These are phyloP conservation scores for Pocillopora verrucosa DNA, from an alignment of 64 coral and sea anemone species.

Conservation along the genomic window DNA sequence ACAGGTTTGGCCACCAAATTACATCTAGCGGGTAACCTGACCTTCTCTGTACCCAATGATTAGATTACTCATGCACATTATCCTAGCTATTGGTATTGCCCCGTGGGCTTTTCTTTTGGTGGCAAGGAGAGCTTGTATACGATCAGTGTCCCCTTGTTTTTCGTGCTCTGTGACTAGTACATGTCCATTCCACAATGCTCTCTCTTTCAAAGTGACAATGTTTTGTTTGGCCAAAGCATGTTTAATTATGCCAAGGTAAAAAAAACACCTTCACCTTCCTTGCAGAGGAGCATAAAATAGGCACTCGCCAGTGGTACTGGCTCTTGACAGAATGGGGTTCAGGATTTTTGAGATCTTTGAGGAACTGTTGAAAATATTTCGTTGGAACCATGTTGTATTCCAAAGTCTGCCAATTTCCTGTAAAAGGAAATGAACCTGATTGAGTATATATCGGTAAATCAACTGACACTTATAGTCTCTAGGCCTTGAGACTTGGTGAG, in stretches of 20 bases:
- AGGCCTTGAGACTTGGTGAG: too few relatives aligned
- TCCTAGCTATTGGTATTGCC: background rate
- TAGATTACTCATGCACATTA: conserved; percentile 17
- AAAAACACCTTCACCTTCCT: conserved; percentile 32
- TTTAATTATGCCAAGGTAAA: conserved; percentile 19
- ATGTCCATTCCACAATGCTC: conserved; percentile 16
- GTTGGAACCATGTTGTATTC: conserved; percentile 45
- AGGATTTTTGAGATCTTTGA: conserved; percentile 5
- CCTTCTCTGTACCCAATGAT: conserved; percentile 20
- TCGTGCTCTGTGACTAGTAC: conserved; percentile 4
- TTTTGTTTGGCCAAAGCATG: background rate
- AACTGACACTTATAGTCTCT: too few relatives aligned
- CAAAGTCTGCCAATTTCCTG: conserved; percentile 31
- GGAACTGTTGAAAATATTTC: conserved; percentile 43
- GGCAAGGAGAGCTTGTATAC: conserved; percentile 20
- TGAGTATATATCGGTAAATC: too few relatives aligned
- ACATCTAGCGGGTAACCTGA: conserved; percentile 19
- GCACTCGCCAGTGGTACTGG: conserved; percentile 25
- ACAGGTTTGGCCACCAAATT: conserved; percentile 35
- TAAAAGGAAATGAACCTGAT: conserved; percentile 19
- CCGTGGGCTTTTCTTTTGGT: conserved; percentile 37
- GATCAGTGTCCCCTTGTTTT: conserved; percentile 17
- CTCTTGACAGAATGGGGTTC: conserved; percentile 13
- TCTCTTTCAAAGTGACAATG: background rate
- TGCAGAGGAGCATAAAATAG: conserved; percentile 11